A percentile compares a stretch with the other conserved stretches of the same genome.
Conservation (phyloP, 2,113 vertebrate species). For the Nothocercus nigrocapillus region DNA sequence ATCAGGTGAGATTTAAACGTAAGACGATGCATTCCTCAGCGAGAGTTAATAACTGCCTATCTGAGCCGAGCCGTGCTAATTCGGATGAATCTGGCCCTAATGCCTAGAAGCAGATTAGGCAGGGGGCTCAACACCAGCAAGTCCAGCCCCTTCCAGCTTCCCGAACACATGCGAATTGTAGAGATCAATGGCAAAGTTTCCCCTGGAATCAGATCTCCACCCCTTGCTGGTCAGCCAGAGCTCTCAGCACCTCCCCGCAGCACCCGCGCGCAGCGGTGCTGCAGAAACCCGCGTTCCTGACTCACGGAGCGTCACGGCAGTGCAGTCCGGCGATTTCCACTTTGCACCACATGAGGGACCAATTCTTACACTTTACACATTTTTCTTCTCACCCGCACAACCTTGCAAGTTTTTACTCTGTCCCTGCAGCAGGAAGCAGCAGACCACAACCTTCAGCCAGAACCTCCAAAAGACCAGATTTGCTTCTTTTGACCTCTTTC, state of each 20-base stretch:
- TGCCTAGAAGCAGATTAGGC: neutral
- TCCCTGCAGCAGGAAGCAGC: too few species aligned
- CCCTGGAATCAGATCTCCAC: neutral
- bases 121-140: fast-evolving
- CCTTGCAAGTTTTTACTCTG: neutral
- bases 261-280: too few species aligned
- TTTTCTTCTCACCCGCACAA: neutral
- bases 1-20: neutral
- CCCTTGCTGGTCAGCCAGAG: fast-evolving
- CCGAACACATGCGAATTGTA: fast-evolving
- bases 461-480: neutral
- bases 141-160: fast-evolving
- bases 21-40: neutral
- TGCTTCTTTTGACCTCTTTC: neutral
- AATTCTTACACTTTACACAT: fast-evolving
- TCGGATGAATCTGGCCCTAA: fast-evolving
- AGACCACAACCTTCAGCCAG: too few species aligned
- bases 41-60: neutral
- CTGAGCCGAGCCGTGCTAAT: fast-evolving
- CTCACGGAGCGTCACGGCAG: too few species aligned
- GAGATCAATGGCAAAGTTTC: neutral
- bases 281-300: too few species aligned
- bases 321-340: fast-evolving
- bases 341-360: neutral
- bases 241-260: fast-evolving